These are phyloP conservation scores for Mycetomoellerius zeteki DNA, from an alignment of 1,140 invertebrate genomes.

Conservation along the genomic window DNA sequence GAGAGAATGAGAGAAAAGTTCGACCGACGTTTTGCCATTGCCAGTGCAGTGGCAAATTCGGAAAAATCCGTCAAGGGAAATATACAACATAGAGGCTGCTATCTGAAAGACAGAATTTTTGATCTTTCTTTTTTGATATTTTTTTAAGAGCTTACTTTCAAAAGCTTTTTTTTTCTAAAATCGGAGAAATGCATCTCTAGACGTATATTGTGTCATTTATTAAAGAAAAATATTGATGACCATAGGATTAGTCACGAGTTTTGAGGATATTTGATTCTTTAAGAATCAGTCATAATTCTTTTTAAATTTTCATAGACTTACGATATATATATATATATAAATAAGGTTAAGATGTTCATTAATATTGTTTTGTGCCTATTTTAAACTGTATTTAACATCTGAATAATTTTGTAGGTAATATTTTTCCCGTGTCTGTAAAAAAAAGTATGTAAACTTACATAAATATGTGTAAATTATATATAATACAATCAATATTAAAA, in stretches of 20 bases:
- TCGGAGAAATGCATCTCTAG: background rate
- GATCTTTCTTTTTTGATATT: background rate
- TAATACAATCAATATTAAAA: too few relatives aligned
- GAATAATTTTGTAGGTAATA: background rate
- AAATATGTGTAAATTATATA: too few relatives aligned
- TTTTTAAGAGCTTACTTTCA: background rate
- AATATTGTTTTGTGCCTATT: background rate
- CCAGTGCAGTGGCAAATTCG: background rate
- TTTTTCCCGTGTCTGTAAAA: background rate
- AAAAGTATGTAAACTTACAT: too few relatives aligned
- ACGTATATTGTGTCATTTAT: background rate
- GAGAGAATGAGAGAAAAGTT: slow-evolving; percentile 29
- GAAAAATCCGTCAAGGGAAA: slow-evolving; percentile 32
- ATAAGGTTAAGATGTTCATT: background rate
- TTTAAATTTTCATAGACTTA: background rate
- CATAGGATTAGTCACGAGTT: background rate
- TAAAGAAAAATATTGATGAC: background rate
- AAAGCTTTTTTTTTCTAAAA: background rate
- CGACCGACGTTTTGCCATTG: background rate
- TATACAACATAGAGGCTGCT: background rate
- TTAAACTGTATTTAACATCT: background rate
- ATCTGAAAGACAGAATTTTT: background rate
- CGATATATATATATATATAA: background rate
- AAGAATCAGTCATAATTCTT: background rate
- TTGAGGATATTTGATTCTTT: background rate